phyloP scores from a whole-genome alignment of 2,797 vertebrate genomes.

The Chiloscyllium punctatum region DNA sequence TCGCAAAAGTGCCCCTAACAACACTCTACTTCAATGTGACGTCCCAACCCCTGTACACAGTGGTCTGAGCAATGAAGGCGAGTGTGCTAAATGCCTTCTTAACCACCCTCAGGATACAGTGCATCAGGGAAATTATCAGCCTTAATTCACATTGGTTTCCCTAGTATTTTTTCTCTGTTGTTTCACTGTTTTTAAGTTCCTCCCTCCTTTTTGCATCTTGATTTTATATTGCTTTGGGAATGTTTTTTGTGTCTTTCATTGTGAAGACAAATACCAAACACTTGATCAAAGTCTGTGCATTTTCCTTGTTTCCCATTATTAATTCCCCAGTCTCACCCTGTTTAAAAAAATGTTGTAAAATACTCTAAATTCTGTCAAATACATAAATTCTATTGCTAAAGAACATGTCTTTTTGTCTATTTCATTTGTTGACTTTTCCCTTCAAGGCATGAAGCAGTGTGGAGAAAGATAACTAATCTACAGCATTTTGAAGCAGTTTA shows the following conservation, averaged over 20 bases:
- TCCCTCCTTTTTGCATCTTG: not conserved
- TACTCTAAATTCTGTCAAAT: conserved; percentile 16
- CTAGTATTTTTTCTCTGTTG: not conserved
- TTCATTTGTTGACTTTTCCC: conserved; percentile 49
- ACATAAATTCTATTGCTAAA: conserved; percentile 17
- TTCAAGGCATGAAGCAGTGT: conserved; percentile 52
- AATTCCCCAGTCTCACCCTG: not conserved
- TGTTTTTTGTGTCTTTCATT: not conserved
- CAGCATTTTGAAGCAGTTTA: conserved; percentile 98
- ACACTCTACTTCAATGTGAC: too few relatives aligned
- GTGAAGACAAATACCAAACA: not conserved
- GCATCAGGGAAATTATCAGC: not conserved
- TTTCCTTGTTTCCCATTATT: not conserved
- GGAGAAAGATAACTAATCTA: conserved; percentile 81
- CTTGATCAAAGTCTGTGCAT: not conserved
- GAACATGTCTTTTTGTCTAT: conserved; percentile 19
- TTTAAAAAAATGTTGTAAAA: not conserved
- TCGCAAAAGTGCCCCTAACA: too few relatives aligned
- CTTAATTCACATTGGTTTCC: not conserved
- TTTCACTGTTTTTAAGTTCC: not conserved
- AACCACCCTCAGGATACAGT: not conserved
- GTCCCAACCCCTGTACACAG: too few relatives aligned
- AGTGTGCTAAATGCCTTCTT: too few relatives aligned
- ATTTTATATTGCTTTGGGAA: not conserved
- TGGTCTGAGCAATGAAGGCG: too few relatives aligned